Percentiles rank a stretch among this genome's conserved stretches.
phyloP scores from a whole-genome alignment of 2,888 invertebrate genomes.

The Drosophila mercatorum region DNA sequence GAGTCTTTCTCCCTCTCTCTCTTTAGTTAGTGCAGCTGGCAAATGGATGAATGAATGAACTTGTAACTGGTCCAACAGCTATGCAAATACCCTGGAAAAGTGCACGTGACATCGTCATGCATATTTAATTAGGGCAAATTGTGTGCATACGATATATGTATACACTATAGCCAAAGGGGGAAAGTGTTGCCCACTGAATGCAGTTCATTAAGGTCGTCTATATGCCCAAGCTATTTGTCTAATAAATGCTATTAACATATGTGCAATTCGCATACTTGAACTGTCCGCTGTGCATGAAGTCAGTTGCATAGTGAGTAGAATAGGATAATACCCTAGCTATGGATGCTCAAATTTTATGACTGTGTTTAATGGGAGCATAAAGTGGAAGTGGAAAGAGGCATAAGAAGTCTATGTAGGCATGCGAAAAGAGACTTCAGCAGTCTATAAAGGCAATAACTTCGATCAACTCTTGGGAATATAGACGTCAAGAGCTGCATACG shows the following conservation, averaged over 20 bases:
- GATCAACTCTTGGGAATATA: background rate
- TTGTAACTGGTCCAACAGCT: conserved; percentile 46
- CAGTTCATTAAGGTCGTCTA: conserved; percentile 26
- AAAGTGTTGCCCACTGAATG: conserved; percentile 11
- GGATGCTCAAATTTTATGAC: background rate
- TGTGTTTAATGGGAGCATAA: background rate
- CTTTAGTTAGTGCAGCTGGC: conserved; percentile 7
- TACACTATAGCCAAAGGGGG: background rate
- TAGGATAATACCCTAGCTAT: background rate
- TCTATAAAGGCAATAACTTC: background rate
- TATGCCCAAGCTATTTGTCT: conserved; percentile 25
- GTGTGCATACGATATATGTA: conserved; percentile 1
- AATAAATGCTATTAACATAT: conserved; percentile 11
- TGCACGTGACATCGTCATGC: conserved; percentile 32
- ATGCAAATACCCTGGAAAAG: conserved; percentile 47
- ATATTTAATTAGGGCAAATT: conserved; percentile 22
- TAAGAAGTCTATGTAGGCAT: too few species aligned
- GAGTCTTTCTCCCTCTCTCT: background rate
- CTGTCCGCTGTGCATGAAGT: background rate
- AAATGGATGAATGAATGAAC: conserved; percentile 50
- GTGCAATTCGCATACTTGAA: background rate
- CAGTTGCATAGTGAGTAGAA: background rate
- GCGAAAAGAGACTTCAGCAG: too few species aligned
- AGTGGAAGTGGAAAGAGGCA: too few species aligned
- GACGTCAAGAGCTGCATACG: background rate